These are phyloP conservation scores for Pollenia griseotomentosa DNA, from an alignment of 2,888 invertebrate genomes.

Conservation along the genomic window DNA sequence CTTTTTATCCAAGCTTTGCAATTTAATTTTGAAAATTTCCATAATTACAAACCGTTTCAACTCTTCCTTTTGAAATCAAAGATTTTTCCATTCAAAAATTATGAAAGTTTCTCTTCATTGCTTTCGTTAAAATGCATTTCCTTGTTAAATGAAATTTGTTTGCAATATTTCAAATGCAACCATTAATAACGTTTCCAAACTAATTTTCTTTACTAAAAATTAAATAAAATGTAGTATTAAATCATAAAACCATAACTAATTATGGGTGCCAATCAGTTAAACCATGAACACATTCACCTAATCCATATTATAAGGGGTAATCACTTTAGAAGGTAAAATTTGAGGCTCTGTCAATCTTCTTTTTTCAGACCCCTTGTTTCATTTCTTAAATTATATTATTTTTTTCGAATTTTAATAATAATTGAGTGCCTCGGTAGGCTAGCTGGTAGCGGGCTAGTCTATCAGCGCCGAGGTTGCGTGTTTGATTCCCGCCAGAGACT, in stretches of 20 bases:
- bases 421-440: too few species aligned
- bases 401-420: too few species aligned
- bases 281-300: background rate
- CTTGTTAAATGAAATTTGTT: constrained; percentile 20
- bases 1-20: background rate
- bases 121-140: constrained; percentile 40
- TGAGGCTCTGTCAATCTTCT: background rate
- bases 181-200: constrained; percentile 4
- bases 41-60: constrained; percentile 27
- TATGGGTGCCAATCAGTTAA: constrained; percentile 51
- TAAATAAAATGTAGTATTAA: constrained; percentile 46
- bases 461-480: too few species aligned
- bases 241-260: constrained; percentile 57
- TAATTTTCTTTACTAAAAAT: constrained; percentile 29
- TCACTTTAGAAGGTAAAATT: background rate
- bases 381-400: too few species aligned
- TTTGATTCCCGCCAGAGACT: too few species aligned
- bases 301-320: background rate
- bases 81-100: background rate
- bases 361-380: too few species aligned
- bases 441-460: too few species aligned
- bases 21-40: background rate
- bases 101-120: constrained; percentile 52
- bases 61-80: constrained; percentile 26
- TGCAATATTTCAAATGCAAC: background rate